phyloP scores from a whole-genome alignment of 2,797 vertebrate species.

The Odontamblyopus lacepedii region DNA sequence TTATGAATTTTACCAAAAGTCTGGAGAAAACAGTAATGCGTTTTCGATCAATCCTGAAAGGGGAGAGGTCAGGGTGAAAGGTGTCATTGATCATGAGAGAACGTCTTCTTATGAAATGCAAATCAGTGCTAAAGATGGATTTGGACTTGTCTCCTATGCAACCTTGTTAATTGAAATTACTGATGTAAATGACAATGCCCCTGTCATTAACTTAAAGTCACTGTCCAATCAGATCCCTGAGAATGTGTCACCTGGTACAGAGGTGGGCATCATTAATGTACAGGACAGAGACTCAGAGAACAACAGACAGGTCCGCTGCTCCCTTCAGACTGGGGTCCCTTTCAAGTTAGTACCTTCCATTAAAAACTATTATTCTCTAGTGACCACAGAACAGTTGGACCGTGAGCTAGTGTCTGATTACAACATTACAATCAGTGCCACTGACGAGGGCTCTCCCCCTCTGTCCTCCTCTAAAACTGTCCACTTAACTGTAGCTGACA shows the following conservation, averaged over 20 bases:
- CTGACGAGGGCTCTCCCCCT: conserved; percentile 62
- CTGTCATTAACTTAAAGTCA: conserved; percentile 17
- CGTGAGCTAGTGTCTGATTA: conserved; percentile 59
- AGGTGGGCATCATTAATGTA: conserved; percentile 55
- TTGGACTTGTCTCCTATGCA: too few relatives aligned
- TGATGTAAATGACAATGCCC: too few relatives aligned
- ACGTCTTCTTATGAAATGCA: too few relatives aligned
- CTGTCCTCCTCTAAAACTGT: conserved; percentile 31
- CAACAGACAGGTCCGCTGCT: conserved; percentile 48
- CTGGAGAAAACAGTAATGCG: too few relatives aligned
- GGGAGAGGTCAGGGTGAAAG: too few relatives aligned
- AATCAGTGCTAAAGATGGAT: too few relatives aligned
- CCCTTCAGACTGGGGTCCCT: conserved; percentile 57
- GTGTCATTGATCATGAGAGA: too few relatives aligned
- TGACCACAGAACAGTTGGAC: conserved; percentile 56
- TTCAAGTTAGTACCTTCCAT: conserved; percentile 73
- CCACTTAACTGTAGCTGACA: conserved; percentile 57
- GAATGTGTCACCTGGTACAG: conserved; percentile 32
- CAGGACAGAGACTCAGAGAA: conserved; percentile 50
- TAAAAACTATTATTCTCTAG: conserved; percentile 73
- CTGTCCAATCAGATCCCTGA: conserved; percentile 38
- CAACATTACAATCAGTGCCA: conserved; percentile 61
- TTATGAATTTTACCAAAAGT: conserved; percentile 11
- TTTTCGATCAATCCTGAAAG: too few relatives aligned
- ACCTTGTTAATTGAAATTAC: too few relatives aligned